Evolutionary conservation across 53 echinoderm and acorn worm species (phyloP).

Genomic region (Hippasteria phrygiana): DNA sequence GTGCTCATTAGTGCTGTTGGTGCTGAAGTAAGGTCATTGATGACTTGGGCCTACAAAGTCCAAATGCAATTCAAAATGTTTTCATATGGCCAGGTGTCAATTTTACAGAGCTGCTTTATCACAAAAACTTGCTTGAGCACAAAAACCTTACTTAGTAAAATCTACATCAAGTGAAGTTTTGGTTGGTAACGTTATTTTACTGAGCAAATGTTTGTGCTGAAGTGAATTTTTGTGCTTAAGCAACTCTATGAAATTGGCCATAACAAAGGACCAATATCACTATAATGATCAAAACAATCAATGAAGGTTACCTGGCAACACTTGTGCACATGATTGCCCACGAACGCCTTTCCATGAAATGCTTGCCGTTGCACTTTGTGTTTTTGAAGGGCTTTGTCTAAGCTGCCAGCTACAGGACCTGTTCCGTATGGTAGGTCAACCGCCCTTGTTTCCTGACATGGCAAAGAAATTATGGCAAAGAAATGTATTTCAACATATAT

Average conservation of each 20-base stretch:
- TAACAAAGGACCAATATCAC: too few species aligned
- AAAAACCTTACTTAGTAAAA: too few species aligned
- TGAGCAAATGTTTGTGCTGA: too few species aligned
- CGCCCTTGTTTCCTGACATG: neutral
- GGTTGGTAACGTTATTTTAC: too few species aligned
- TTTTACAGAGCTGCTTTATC: too few species aligned
- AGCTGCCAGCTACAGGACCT: constrained; percentile 22
- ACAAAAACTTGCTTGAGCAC: too few species aligned
- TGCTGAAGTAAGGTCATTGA: constrained; percentile 14
- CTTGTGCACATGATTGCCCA: constrained; percentile 50
- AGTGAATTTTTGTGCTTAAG: too few species aligned
- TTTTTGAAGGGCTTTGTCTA: constrained; percentile 32
- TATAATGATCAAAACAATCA: neutral
- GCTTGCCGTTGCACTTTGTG: constrained; percentile 28
- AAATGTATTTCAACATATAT: too few species aligned
- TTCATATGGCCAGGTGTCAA: too few species aligned
- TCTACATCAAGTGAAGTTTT: too few species aligned
- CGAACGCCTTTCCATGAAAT: constrained; percentile 46
- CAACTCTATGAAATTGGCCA: neutral
- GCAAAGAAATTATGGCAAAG: too few species aligned
- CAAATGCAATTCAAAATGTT: neutral
- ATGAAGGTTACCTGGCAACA: constrained; percentile 55
- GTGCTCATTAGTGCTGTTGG: neutral
- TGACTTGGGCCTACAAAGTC: constrained; percentile 1
- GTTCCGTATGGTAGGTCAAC: constrained; percentile 3